Evolutionary conservation across 2,113 vertebrate genomes (phyloP).

Genomic region (Patagioenas fasciata): DNA sequence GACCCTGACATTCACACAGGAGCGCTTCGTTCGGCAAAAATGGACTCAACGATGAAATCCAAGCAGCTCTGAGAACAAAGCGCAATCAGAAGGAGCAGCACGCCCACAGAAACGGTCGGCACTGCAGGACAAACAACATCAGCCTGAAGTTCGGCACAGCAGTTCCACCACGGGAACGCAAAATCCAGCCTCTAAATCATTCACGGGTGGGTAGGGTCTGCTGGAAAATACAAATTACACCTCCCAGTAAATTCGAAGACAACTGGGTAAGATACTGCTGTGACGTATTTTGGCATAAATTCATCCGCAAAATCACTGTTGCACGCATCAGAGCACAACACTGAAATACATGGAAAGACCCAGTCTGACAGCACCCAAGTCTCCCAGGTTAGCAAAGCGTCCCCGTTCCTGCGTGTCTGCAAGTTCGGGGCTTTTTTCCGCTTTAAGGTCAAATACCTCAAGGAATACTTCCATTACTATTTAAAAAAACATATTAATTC

Average conservation of each 20-base stretch:
- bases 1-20: neutral
- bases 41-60: neutral
- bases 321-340: neutral
- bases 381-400: neutral
- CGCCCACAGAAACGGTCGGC: neutral
- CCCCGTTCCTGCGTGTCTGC: neutral
- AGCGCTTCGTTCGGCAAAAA: neutral
- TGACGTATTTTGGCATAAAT: neutral
- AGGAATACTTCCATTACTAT: neutral
- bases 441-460: neutral
- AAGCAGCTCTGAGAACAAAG: neutral
- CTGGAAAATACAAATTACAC: neutral
- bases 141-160: neutral
- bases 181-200: neutral
- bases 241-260: neutral
- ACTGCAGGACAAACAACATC: neutral
- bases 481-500: neutral
- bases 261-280: neutral
- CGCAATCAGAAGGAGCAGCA: neutral
- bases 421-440: neutral
- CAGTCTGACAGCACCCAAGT: neutral
- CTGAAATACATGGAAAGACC: neutral
- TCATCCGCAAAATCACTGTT: neutral
- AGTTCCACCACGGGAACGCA: neutral
- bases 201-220: neutral